Evolutionary conservation across 1,140 invertebrate genomes (phyloP), one percentile per base, ranked within the genome.

Genomic region (Drosophila oshimai): DNA sequence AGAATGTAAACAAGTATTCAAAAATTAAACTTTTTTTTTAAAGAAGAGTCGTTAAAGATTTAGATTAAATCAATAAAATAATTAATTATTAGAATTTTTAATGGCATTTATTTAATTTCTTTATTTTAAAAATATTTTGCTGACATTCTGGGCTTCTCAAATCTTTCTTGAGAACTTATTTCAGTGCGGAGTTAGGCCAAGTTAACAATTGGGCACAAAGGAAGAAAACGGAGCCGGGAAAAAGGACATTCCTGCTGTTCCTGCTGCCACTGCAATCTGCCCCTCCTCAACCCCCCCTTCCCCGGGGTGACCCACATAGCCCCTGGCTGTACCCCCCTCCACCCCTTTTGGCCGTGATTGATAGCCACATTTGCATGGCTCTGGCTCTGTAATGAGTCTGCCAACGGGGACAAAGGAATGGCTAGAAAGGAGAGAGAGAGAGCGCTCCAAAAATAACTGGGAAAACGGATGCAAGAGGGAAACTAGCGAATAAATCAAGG

Each of bases 321-420:
- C 31, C 18, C 60, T 4, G 4, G n/a, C 10, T 7, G 10, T 15
- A 12, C 18, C 33, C 20, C n/a, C 4, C 13, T 3, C 17, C 13
- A 17, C 6, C 58, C 39, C 37, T 22, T 28, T 22, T 24, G 13
- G 46, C 36, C 51, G 51, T 86, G 81, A 87, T 87, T 87, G 83
- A 87, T 87, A 68, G 81, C 83, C 77, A 62, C 81, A 87, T 87
- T 87, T 87, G 81, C 81, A 87, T 77, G 65, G 46, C 34, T 26
- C 51, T 34, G 37, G 54, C 18, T 4, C 42, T 46, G 77, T 87
- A 86, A 86, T 87, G 81, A 86, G 81, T 58, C 61, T 73, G 68
- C 68, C 72, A 80, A 55, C 71, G 51, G 68, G 79, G 68, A 73
- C 55, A 72, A 65, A 61, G 60, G 41, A 18, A 50, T 24, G n/a